Conservation (phyloP, 1,140 invertebrate genomes). For the Achatina immaculata region DNA sequence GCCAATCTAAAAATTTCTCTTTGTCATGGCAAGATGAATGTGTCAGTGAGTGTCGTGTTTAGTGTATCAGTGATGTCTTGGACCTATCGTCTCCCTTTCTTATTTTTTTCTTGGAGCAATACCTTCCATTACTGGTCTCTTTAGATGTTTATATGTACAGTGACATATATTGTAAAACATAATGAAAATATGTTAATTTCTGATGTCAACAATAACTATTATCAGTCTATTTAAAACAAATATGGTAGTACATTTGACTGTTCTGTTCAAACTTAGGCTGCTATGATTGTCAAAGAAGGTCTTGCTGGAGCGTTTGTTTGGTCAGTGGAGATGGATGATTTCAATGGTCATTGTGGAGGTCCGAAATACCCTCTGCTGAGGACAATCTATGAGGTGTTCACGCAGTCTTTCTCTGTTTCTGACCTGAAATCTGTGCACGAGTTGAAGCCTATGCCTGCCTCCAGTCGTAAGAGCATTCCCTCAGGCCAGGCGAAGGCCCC, state of each 20-base stretch:
- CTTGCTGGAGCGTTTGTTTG: slow-evolving; percentile 79
- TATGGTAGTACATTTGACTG: no score
- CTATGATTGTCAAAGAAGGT: slow-evolving; percentile 54
- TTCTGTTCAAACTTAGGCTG: slow-evolving; percentile 29
- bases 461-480: neutral
- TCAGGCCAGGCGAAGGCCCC: neutral
- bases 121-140: no score
- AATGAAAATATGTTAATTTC: no score
- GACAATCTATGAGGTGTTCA: slow-evolving; percentile 66
- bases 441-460: neutral
- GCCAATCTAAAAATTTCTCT: neutral
- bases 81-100: no score
- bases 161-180: no score
- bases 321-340: slow-evolving; percentile 73
- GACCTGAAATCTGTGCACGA: neutral
- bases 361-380: slow-evolving; percentile 75
- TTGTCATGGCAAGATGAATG: neutral
- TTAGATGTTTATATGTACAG: no score
- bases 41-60: neutral
- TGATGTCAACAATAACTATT: no score
- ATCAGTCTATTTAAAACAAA: no score
- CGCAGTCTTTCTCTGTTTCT: neutral
- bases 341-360: slow-evolving; percentile 62
- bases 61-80: no score
- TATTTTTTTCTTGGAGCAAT: no score